Conservation (phyloP, 2,113 vertebrate species). For the Rhombomys opimus region DNA sequence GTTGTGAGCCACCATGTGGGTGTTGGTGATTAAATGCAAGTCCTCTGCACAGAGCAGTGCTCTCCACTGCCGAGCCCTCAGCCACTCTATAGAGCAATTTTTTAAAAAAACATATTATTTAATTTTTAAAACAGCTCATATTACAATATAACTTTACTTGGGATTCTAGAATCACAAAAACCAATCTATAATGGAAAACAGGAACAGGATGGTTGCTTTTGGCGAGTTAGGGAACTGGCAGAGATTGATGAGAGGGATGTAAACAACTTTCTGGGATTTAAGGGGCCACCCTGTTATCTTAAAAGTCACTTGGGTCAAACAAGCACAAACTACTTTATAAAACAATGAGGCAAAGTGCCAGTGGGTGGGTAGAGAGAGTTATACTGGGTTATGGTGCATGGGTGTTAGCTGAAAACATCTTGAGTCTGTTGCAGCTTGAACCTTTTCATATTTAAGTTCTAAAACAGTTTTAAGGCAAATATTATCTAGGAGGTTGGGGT, state of each 20-base stretch:
- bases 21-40: neutral
- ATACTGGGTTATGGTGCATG: too few species aligned
- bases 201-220: neutral
- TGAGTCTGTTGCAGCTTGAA: neutral
- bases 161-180: constrained; percentile 3
- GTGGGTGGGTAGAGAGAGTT: neutral
- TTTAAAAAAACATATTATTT: constrained; percentile 7
- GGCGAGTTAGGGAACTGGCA: neutral
- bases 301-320: neutral
- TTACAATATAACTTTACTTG: neutral
- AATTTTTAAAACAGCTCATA: neutral
- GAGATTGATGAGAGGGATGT: neutral
- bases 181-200: neutral
- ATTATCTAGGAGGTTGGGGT: neutral
- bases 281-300: neutral
- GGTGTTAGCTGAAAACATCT: neutral
- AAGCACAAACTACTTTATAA: neutral
- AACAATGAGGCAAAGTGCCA: neutral
- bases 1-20: neutral
- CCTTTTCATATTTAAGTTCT: constrained; percentile 9
- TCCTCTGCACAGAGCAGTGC: neutral
- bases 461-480: neutral
- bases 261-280: neutral
- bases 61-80: neutral
- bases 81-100: neutral